phyloP scores from a whole-genome alignment of 1,140 invertebrate species.

The Mesaphorura yosii region DNA sequence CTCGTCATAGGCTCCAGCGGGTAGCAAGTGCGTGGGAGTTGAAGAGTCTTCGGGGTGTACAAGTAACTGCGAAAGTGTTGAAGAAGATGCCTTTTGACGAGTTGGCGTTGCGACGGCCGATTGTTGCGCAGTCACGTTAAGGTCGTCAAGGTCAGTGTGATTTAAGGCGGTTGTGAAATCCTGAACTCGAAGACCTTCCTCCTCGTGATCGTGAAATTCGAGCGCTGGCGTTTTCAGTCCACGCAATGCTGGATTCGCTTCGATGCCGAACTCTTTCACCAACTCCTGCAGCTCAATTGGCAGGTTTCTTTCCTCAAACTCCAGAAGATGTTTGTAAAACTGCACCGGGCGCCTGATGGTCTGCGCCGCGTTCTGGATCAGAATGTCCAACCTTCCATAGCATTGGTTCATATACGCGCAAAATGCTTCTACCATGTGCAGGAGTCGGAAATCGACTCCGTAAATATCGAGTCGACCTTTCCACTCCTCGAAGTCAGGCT shows the following conservation, averaged over 20 bases:
- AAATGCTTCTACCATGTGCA: constrained; percentile 16
- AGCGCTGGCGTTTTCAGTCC: neutral
- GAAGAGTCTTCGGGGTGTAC: neutral
- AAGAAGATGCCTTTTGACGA: too few species aligned
- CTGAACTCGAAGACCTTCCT: neutral
- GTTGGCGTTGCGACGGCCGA: neutral
- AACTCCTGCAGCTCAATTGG: neutral
- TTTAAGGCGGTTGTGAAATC: too few species aligned
- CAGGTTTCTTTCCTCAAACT: constrained; percentile 4
- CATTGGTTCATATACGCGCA: constrained; percentile 3
- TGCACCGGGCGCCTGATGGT: constrained; percentile 19
- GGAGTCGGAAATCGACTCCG: constrained; percentile 15
- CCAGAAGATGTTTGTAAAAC: constrained; percentile 19
- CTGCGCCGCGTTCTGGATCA: constrained; percentile 31
- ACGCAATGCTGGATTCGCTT: neutral
- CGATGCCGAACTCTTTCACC: neutral
- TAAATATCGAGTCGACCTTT: constrained; percentile 21
- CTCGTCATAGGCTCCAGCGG: neutral
- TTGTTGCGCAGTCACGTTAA: neutral
- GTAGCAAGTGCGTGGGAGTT: neutral
- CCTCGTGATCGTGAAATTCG: neutral
- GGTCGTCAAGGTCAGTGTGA: too few species aligned
- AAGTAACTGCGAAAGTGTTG: neutral
- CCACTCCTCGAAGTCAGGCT: constrained; percentile 19
- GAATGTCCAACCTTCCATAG: constrained; percentile 24